Percentiles rank a stretch among this genome's conserved stretches.
Conservation (phyloP, 1,140 invertebrate species). For the Dendrolimus kikuchii region DNA sequence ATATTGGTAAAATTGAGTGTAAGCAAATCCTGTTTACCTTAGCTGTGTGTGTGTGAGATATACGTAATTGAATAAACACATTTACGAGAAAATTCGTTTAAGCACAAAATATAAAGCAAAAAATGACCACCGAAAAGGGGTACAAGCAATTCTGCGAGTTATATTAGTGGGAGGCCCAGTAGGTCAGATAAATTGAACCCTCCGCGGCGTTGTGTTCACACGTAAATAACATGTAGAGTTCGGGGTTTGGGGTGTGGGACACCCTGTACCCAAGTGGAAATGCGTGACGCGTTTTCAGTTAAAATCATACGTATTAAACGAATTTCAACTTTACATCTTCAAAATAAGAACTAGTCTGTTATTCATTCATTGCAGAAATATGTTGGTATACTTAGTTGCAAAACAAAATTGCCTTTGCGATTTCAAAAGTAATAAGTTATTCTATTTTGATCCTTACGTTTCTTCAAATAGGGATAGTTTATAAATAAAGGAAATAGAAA, state of each 20-base stretch:
- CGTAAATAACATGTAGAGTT: constrained; percentile 70
- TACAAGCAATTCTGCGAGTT: constrained; percentile 45
- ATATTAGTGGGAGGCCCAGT: constrained; percentile 67
- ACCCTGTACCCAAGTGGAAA: constrained; percentile 16
- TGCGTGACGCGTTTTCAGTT: constrained; percentile 8
- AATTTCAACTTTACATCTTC: constrained; percentile 13
- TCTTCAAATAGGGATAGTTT: neutral
- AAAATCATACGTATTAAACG: neutral
- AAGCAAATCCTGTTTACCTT: too few species aligned
- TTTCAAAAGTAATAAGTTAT: neutral
- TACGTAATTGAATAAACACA: too few species aligned
- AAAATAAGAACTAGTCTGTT: constrained; percentile 5
- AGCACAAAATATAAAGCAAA: constrained; percentile 9
- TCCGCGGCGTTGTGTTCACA: constrained; percentile 64
- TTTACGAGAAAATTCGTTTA: neutral
- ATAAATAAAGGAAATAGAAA: neutral
- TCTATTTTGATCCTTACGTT: neutral
- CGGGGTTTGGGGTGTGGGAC: constrained; percentile 38
- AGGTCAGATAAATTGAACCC: constrained; percentile 72
- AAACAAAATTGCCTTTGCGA: neutral
- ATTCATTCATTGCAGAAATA: too few species aligned
- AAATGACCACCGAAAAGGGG: constrained; percentile 25
- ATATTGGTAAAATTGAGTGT: too few species aligned
- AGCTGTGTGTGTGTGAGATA: too few species aligned
- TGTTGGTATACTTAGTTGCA: neutral